Percentiles rank a stretch among this genome's conserved stretches.
Evolutionary conservation across 1,140 invertebrate genomes (phyloP).

Genomic region (Cherax quadricarinatus): DNA sequence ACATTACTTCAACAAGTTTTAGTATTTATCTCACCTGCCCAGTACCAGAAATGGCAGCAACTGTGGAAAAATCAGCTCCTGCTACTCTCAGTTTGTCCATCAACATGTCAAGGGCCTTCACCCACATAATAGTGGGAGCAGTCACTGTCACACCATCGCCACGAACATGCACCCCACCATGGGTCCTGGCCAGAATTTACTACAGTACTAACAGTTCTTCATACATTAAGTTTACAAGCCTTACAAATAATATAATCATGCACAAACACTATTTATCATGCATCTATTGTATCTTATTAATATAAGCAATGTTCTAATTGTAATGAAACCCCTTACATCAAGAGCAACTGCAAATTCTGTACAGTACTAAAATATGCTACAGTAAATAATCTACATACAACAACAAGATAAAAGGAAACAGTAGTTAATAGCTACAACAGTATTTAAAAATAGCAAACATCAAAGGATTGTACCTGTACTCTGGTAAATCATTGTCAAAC

Average conservation of each 20-base stretch:
- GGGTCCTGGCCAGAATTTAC: constrained; percentile 80
- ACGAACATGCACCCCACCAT: constrained; percentile 85
- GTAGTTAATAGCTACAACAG: no score
- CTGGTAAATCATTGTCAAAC: constrained; percentile 93
- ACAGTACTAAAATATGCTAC: no score
- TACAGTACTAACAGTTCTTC: constrained; percentile 20
- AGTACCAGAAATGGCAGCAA: constrained; percentile 90
- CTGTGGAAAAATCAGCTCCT: constrained; percentile 88
- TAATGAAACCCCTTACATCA: background rate
- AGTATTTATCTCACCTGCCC: constrained; percentile 84
- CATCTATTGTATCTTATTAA: background rate
- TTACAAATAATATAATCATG: background rate
- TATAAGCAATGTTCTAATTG: background rate
- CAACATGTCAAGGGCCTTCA: constrained; percentile 95
- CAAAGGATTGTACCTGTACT: constrained; percentile 86
- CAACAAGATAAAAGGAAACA: background rate
- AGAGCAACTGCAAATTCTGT: background rate
- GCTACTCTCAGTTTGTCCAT: constrained; percentile 88
- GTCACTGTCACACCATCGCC: constrained; percentile 83
- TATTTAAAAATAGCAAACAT: no score
- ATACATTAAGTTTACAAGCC: background rate
- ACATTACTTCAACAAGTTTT: no score
- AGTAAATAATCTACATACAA: background rate
- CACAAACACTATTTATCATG: background rate
- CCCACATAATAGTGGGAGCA: constrained; percentile 93